Base-by-base conservation (phyloP, 2,888 invertebrate species). In the Helicoverpa assulta region DNA sequence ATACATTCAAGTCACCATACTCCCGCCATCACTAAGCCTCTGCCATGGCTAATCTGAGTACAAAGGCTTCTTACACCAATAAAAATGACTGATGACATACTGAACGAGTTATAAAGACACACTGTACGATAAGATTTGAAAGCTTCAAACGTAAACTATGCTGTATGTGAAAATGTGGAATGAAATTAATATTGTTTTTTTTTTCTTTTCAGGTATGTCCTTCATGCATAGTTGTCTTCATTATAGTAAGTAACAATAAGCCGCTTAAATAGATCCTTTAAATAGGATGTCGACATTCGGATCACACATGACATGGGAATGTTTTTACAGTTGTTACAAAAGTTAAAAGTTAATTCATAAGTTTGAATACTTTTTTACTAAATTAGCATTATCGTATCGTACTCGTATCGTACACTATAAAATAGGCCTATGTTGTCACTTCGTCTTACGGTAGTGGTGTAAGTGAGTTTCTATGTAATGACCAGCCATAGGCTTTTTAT, bases 401-500 rank as follows among this genome's bases (percentile, higher is more conserved):
- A 21, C 26, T 53, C 75, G 72, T 5, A 53, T 74, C 83, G 73
- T n/a, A 7, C 2, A 3, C 7, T 33, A 14, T 81, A 76, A 83
- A 73, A 51, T 5, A 26, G 4, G 16, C 43, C 40, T 18, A 19
- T 63, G 61, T 47, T 55, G 67, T 78, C 70, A 78, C 65, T 59
- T 65, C 70, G 57, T 80, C 75, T 79, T 67, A 76, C 47, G 61
- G 70, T 67, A 76, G 65, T 67, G 67, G 73, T 81, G 78, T 89
- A 87, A 90, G 90, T 89, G 90, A 81, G 84, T 90, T 90, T 86
- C 88, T 86, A 70, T 89, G 89, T 90, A 80, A 85, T 78, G 80
- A 71, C 78, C 82, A 78, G 78, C 75, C 73, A 84, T 85, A 81
- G 85, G 83, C 84, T 85, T 86, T 90, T 88, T 88, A 88, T 85